Base-by-base conservation (phyloP, 1,140 invertebrate species). In the Trachymyrmex septentrionalis region DNA sequence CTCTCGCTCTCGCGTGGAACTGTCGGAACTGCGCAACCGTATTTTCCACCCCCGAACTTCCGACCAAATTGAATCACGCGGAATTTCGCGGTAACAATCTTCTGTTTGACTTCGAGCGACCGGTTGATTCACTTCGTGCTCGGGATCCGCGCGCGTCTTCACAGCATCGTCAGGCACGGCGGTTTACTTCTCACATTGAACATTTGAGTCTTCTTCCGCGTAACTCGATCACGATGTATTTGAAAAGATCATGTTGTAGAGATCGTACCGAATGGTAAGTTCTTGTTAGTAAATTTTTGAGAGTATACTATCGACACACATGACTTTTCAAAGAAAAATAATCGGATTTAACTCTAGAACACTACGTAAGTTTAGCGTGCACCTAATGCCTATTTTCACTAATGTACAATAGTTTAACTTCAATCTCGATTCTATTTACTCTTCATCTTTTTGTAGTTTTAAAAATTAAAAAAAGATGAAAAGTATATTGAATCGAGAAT, bases 1-100 rank as follows among this genome's bases (percentile, higher is more conserved):
- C 24, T 24, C n/a, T 84, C 80, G 48, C 48, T 72, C 53, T 61
- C 55, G 12, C 44, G 48, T 21, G 71, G 53, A 48, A 30, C 21
- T 24, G 12, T 24, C 44, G 63, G 38, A 78, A 78, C 59, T 38
- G 86, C 27, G 73, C 21, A 55, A 69, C 21, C 63, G 81, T 86
- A 55, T 90, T 90, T 90, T 90, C 91, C 86, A 85, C 80, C 59
- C 66, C 82, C 89, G 87, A 91, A 91, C 85, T 92, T 88, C 61
- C 81, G 77, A 71, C 82, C 86, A 93, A 94, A 94, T 93, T 89
- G 92, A 93, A 93, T 94, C 90, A 93, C 86, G 69, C 44, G 50
- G 61, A 92, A 93, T 90, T 86, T 89, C 80, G 86, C 75, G 92
- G 91, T 91, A 91, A 93, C 90, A 92, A 92, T 91, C 92, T 92